A percentile compares a stretch with the other conserved stretches of the same genome.
phyloP scores from a whole-genome alignment of 2,113 vertebrate species.

The Scortum barcoo region DNA sequence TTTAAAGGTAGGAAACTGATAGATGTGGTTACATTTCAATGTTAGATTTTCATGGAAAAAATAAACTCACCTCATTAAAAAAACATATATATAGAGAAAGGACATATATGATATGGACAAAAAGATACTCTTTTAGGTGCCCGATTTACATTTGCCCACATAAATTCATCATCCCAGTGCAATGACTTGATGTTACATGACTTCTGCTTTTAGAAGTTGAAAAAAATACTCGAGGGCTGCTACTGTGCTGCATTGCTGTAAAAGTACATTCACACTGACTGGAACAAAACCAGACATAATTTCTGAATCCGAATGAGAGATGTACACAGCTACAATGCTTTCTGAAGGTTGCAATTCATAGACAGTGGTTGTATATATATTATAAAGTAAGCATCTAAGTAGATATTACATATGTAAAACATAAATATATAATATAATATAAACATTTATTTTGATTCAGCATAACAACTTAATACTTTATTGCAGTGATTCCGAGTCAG shows the following conservation, averaged over 20 bases:
- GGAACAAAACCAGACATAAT: neutral
- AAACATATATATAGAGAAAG: neutral
- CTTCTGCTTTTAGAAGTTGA: too few relatives aligned
- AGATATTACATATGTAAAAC: neutral
- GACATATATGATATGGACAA: neutral
- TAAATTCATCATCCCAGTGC: too few relatives aligned
- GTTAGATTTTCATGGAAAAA: neutral
- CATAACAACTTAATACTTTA: neutral
- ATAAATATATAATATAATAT: neutral
- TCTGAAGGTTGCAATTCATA: neutral
- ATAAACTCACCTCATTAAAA: neutral
- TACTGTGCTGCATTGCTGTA: neutral
- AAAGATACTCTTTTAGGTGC: neutral
- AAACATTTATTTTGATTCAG: neutral
- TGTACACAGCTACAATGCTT: neutral
- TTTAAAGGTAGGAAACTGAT: constrained; percentile 86
- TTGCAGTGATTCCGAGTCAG: neutral
- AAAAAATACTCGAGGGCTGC: neutral
- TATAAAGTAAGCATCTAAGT: neutral
- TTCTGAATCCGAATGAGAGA: neutral
- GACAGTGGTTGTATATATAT: neutral
- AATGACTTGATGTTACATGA: too few relatives aligned
- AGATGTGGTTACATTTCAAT: neutral
- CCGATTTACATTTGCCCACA: too few relatives aligned
- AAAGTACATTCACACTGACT: neutral